Percentiles rank a stretch among this genome's conserved stretches.
phyloP scores from a whole-genome alignment of 2,888 invertebrate genomes.

The Buathra laborator region DNA sequence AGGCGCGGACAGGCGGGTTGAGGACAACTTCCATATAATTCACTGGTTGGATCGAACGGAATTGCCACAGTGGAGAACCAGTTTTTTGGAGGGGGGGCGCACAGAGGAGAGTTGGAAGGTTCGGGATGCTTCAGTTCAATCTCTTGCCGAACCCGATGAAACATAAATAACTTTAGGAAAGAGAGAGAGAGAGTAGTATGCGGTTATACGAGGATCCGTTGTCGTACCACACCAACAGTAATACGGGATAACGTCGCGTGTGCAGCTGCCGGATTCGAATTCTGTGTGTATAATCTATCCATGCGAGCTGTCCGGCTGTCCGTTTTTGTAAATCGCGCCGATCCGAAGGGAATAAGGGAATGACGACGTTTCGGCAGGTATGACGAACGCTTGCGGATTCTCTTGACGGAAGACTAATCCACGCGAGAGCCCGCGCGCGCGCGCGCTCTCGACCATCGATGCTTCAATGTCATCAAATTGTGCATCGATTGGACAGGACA shows the following conservation, averaged over 20 bases:
- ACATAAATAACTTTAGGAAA: conserved; percentile 64
- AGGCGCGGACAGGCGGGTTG: conserved; percentile 51
- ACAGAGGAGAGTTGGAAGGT: conserved; percentile 49
- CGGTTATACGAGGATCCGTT: not conserved
- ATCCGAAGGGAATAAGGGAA: conserved; percentile 42
- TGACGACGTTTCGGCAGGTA: conserved; percentile 42
- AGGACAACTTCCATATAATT: conserved; percentile 69
- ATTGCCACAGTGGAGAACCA: conserved; percentile 62
- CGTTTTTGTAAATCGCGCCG: conserved; percentile 46
- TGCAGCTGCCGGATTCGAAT: conserved; percentile 45
- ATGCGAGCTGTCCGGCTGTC: conserved; percentile 51
- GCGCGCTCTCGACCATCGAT: conserved; percentile 7
- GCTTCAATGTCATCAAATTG: conserved; percentile 31
- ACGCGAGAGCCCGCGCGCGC: not conserved
- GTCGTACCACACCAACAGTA: conserved; percentile 17
- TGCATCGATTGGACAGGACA: not conserved
- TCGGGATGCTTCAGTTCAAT: conserved; percentile 68
- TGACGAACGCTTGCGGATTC: conserved; percentile 16
- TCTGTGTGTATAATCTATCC: conserved; percentile 39
- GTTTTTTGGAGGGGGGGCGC: conserved; percentile 60
- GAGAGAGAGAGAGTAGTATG: not conserved
- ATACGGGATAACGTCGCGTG: conserved; percentile 41
- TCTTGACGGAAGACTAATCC: conserved; percentile 53
- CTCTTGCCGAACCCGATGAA: conserved; percentile 57
- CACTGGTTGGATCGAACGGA: conserved; percentile 60